These are phyloP conservation scores for Dynastes hyllus DNA, from an alignment of 2,888 invertebrate genomes.

Conservation along the genomic window DNA sequence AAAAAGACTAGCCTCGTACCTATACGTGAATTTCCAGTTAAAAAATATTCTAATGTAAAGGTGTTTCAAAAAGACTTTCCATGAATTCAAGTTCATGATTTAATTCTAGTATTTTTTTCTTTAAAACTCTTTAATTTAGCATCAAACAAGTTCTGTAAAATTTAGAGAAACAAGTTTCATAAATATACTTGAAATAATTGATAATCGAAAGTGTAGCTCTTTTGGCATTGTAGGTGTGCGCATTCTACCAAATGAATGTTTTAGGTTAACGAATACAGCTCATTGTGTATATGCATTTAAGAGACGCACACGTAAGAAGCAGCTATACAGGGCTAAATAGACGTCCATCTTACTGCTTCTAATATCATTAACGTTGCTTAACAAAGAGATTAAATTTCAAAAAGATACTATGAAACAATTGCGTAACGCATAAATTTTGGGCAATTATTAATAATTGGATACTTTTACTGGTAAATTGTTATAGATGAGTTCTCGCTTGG, in stretches of 20 bases:
- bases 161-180: too few species aligned
- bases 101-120: too few species aligned
- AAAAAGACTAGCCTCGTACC: too few species aligned
- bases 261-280: not conserved
- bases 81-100: too few species aligned
- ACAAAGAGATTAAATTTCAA: slow-evolving; percentile 29
- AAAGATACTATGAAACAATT: slow-evolving; percentile 43
- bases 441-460: slow-evolving; percentile 54
- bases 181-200: not conserved
- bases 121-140: too few species aligned
- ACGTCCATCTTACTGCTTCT: slow-evolving; percentile 9
- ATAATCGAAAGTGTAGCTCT: slow-evolving; percentile 1
- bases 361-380: slow-evolving; percentile 31
- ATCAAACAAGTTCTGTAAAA: too few species aligned
- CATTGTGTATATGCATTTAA: not conserved
- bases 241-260: not conserved
- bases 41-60: too few species aligned
- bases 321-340: not conserved
- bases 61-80: too few species aligned
- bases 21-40: too few species aligned
- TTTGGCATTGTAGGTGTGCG: not conserved
- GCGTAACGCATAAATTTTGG: slow-evolving; percentile 51
- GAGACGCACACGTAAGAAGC: not conserved
- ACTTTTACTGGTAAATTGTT: slow-evolving; percentile 54
- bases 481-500: slow-evolving; percentile 53